Evolutionary conservation across 2,797 vertebrate genomes (phyloP).

Genomic region (Karalla daura): DNA sequence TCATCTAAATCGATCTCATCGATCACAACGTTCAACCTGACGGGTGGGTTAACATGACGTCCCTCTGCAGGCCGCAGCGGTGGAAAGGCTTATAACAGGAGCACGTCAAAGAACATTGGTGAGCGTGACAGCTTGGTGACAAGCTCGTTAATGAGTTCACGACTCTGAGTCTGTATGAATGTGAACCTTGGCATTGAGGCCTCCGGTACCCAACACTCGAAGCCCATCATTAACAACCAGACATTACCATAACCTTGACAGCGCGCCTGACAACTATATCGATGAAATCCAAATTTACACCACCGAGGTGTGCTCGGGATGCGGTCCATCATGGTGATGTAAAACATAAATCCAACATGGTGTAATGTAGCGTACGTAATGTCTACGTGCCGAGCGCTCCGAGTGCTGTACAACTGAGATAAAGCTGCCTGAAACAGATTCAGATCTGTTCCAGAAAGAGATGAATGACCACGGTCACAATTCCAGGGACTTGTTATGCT

Average conservation of each 20-base stretch:
- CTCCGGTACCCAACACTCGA: too few species aligned
- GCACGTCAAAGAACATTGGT: background rate
- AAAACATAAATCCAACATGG: background rate
- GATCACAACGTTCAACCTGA: background rate
- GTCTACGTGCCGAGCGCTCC: too few species aligned
- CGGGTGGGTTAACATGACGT: background rate
- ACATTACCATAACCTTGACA: background rate
- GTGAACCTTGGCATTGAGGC: conserved; percentile 8
- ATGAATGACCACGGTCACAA: background rate
- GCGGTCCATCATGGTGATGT: background rate
- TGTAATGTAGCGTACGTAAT: too few species aligned
- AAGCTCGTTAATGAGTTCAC: conserved; percentile 5
- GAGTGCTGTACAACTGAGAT: too few species aligned
- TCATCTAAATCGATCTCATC: background rate
- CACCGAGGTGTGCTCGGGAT: background rate
- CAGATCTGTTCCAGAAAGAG: background rate
- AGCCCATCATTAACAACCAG: too few species aligned
- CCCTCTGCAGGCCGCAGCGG: background rate
- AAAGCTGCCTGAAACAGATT: too few species aligned
- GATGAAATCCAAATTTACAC: background rate
- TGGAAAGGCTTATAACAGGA: background rate
- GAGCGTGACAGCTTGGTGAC: background rate
- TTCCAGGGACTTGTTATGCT: background rate
- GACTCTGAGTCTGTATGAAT: conserved; percentile 3
- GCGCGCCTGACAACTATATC: background rate